A percentile compares a stretch with the other conserved stretches of the same genome.
Evolutionary conservation across 1,140 invertebrate species (phyloP).

Genomic region (Bombus cullumanus): DNA sequence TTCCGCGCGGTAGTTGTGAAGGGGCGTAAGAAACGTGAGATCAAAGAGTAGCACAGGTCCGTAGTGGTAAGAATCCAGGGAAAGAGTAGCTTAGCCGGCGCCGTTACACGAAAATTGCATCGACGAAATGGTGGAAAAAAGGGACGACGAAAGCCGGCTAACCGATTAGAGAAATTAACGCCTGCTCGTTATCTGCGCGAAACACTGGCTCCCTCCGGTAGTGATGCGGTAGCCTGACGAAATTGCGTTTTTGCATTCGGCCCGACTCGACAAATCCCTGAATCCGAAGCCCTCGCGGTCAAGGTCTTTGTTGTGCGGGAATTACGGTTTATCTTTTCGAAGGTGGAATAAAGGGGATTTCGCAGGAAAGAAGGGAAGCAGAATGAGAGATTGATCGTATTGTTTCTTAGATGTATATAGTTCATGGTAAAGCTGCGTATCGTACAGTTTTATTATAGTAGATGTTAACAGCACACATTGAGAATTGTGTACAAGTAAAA

Average conservation of each 20-base stretch:
- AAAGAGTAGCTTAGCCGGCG: slow-evolving; percentile 32
- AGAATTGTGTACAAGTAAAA: no score
- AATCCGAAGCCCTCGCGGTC: slow-evolving; percentile 59
- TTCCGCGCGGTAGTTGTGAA: neutral
- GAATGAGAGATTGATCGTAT: slow-evolving; percentile 11
- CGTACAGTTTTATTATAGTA: neutral
- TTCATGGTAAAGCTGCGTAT: neutral
- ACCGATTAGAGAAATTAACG: slow-evolving; percentile 65
- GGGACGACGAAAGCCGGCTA: slow-evolving; percentile 13
- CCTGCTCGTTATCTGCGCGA: slow-evolving; percentile 52
- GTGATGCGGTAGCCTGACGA: neutral
- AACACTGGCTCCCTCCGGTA: slow-evolving; percentile 10
- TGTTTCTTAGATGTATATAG: slow-evolving; percentile 16
- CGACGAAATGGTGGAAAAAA: neutral
- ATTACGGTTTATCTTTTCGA: slow-evolving; percentile 61
- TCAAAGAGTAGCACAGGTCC: neutral
- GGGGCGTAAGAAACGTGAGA: neutral
- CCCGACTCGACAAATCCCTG: slow-evolving; percentile 47
- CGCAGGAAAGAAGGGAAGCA: slow-evolving; percentile 18
- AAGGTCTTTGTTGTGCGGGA: slow-evolving; percentile 51
- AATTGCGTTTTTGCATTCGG: slow-evolving; percentile 57
- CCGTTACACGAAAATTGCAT: slow-evolving; percentile 57
- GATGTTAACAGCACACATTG: no score
- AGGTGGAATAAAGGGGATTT: slow-evolving; percentile 65
- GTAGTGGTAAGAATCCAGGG: slow-evolving; percentile 1